Evolutionary conservation across 1,140 invertebrate species (phyloP), one percentile per base, ranked within the genome.

Genomic region (Platyura marginata): DNA sequence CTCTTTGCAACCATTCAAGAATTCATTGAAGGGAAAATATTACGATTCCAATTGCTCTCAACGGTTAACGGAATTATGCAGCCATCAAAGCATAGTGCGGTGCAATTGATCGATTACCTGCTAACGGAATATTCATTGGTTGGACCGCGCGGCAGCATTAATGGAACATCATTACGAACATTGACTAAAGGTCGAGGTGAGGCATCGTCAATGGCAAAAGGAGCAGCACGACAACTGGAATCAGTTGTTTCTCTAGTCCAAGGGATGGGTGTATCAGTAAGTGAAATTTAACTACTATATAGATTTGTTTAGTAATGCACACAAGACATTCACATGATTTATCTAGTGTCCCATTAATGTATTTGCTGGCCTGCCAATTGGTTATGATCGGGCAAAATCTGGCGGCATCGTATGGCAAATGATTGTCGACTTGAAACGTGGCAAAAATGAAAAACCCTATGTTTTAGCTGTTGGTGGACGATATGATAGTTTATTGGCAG

Each of bases 221-320:
- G 76, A 50, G 83, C 74, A 1, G 48, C 91, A 1, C 62, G 72
- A 41, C 79, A 88, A 45, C 65, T 92, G 35, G 77, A 89, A 52
- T 64, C 62, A 3, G 72, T 90, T 2, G 74, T 78, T 25, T 65
- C 66, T 18, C 63, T 81, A 53, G 71, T 79, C 10, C 69, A 75
- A 50, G 64, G 69, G 21, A 64, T 90, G 19, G 86, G 83, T 2
- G 71, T 87, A 2, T 79, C 77, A 55, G 79, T 88, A 18, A 57
- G 61, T 49, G 35, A 39, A n/a, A 19, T 18, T 18, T n/a, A 20
- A 38, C 18, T 4, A 11, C 4, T 20, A 2, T 11, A 13, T 21
- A 35, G 3, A 4, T 36, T 25, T 4, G n/a, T 13, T 15, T 23
- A 22, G 18, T 2, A 18, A 19, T 18, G 13, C 1, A 20, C 13